phyloP scores from a whole-genome alignment of 2,113 vertebrate species.

The Coryphaenoides rupestris region DNA sequence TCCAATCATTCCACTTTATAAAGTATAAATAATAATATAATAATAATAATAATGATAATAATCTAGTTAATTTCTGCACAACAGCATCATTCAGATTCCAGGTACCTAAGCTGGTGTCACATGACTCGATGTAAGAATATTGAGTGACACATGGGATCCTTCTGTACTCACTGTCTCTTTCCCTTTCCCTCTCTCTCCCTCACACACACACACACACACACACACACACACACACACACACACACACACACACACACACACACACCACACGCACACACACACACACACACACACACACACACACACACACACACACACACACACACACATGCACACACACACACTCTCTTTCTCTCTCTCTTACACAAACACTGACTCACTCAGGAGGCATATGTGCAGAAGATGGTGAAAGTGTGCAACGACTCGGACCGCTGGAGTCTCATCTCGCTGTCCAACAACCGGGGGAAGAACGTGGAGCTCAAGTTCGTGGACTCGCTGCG shows the following conservation, averaged over 20 bases:
- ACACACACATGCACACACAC: conserved; percentile 22
- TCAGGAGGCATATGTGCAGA: conserved; percentile 98
- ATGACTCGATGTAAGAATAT: neutral
- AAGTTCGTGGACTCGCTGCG: conserved; percentile 98
- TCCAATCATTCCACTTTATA: neutral
- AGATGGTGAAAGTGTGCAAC: conserved; percentile 99
- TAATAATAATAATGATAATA: too few relatives aligned
- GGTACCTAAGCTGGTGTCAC: neutral
- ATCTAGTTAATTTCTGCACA: neutral
- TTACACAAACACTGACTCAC: conserved; percentile 16
- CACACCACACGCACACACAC: too few relatives aligned
- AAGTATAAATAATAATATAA: neutral
- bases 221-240: conserved; percentile 7
- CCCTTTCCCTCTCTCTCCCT: conserved; percentile 3
- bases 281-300: too few relatives aligned
- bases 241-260: conserved; percentile 21
- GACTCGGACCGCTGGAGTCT: conserved; percentile 99
- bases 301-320: conserved; percentile 1
- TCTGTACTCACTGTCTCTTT: neutral
- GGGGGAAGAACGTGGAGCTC: conserved; percentile 97
- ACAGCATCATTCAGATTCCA: neutral
- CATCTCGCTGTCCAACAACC: conserved; percentile 97
- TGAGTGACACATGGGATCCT: neutral
- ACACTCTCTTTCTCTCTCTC: too few relatives aligned
- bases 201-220: too few relatives aligned